Base-by-base conservation (phyloP, 1,140 invertebrate genomes). In the Maniola jurtina region DNA sequence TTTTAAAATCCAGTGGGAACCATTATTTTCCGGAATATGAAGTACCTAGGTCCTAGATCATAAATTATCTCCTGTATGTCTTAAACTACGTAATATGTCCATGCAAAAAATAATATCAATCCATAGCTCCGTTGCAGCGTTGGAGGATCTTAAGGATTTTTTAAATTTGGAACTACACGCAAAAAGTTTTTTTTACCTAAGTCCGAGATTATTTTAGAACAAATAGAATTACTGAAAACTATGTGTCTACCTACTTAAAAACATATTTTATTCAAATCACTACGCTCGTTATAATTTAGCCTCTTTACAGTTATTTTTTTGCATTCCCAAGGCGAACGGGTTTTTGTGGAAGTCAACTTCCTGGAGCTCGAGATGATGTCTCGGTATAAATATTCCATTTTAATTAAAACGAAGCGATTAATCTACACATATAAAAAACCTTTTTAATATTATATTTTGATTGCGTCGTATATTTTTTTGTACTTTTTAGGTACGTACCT, bases 341-440 rank as follows among this genome's bases (percentile, higher is more conserved):
- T 63, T 63, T 63, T 63, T 63, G 52, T 55, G 60, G 50, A 36
- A 63, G 35, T 63, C 52, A 2, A 36, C 25, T 63, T 63, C 61
- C 61, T 54, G 35, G 36, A 55, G 33, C 33, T 54, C 7, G 5
- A 54, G 25, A 55, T 34, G 48, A 33, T 61, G 34, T 52, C 36
- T 38, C 16, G 36, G 16, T 61, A 16, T 58, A 16, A 45, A 52
- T 55, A 55, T 54, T 54, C 47, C 13, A 0, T 40, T 63, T 63
- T 38, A 63, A 63, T 63, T 63, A 63, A 33, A 63, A 55, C 52
- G 50, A 52, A n/a, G 14, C 25, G 14, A 63, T 63, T 63, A 55
- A 63, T 55, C 50, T 25, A 10, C 16, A 13, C 52, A 33, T n/a
- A 55, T 45, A 55, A 55, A 54, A 35, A 16, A 14, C 45, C 48